Base-by-base conservation (phyloP, 1,140 invertebrate genomes). In the Hesperophylax magnus region DNA sequence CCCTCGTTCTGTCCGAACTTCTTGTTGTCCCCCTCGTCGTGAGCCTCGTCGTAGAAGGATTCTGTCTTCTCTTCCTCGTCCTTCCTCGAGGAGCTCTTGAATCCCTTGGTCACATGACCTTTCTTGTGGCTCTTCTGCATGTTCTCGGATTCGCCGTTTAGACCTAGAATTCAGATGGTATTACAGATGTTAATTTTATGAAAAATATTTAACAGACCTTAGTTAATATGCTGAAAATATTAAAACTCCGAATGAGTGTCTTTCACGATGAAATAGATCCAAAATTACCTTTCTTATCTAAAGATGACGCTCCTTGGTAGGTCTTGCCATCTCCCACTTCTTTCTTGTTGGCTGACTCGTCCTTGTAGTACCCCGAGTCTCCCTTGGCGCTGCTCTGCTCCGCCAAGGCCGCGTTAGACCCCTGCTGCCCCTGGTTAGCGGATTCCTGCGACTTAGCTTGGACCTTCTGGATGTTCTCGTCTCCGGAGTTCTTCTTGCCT, bases 1-100 rank as follows among this genome's bases (percentile, higher is more conserved):
- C 91, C 91, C 39, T 88, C 86, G 65, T 91, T 91, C 75, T 90
- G 90, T 22, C 88, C 90, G 54, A 89, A 87, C 47, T 93, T 87
- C 71, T 90, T 90, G 71, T 90, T 88, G 69, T 92, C 91, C 0
- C 90, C 92, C 84, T 92, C 92, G 83, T 93, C 92, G 83, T 93
- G 91, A n/a, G 91, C 91, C 82, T 93, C 93, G 77, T 94, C 93
- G 79, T 92, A 93, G 88, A 91, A 94, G 82, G 91, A 92, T 84
- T 93, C 92, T 11, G 92, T 91, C 85, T 93, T 93, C 75, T 92
- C 92, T 84, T 91, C 91, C 84, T 94, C 93, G 84, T 94, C 93
- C 79, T 94, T 94, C 81, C 92, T 92, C 82, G 92, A 92, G 0
- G 92, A 93, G 3, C 90, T 90, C 84, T 93, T 92, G 86, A 92